Conservation (phyloP, 2,113 vertebrate species). For the Dasypus novemcinctus region DNA sequence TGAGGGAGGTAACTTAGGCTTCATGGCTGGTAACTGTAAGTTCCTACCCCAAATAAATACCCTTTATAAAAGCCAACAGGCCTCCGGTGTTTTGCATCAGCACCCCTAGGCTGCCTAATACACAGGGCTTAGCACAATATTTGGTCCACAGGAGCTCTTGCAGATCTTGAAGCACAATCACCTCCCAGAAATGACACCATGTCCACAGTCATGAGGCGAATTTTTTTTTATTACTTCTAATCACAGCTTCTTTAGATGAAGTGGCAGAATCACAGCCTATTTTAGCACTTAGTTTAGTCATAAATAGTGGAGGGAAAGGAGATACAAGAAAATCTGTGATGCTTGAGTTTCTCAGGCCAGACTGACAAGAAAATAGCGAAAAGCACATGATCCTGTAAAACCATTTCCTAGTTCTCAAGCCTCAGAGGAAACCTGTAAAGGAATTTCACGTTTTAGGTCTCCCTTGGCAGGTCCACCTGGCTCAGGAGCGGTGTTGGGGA, state of each 20-base stretch:
- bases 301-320: neutral
- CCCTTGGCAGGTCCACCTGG: neutral
- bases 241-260: neutral
- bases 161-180: neutral
- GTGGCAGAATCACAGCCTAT: neutral
- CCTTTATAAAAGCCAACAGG: no score
- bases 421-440: neutral
- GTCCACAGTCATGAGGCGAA: neutral
- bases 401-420: neutral
- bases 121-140: neutral
- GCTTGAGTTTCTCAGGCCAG: neutral
- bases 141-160: neutral
- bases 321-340: neutral
- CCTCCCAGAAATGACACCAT: accelerated
- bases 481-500: neutral
- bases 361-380: neutral
- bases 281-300: neutral
- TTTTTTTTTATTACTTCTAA: neutral
- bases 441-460: neutral
- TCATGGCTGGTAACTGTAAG: no score
- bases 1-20: no score
- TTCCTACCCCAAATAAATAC: no score
- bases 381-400: neutral
- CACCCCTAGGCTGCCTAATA: no score
- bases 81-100: no score